Conservation (phyloP, 2,797 vertebrate genomes). For the Trichosurus vulpecula region DNA sequence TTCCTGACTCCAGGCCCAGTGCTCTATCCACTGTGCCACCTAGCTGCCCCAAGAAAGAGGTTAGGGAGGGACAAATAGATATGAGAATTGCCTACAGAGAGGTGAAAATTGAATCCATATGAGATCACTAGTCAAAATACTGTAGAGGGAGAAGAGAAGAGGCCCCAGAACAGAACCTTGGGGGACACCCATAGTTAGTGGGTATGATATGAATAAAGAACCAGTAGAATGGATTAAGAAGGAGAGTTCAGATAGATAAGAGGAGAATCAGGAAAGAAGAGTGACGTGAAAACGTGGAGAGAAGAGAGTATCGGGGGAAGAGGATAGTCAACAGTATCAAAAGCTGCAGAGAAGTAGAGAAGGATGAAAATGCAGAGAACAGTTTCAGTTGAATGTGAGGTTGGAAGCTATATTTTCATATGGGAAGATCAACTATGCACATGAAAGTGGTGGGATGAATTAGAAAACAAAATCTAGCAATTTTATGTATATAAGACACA, state of each 20-base stretch:
- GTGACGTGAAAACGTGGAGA: neutral
- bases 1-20: too few species aligned
- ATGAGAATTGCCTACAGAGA: neutral
- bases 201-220: neutral
- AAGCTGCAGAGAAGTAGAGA: neutral
- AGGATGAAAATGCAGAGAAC: neutral
- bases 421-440: too few species aligned
- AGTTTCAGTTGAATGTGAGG: neutral
- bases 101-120: neutral
- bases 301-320: too few species aligned
- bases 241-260: too few species aligned
- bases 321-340: too few species aligned
- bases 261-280: neutral
- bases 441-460: too few species aligned
- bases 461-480: too few species aligned
- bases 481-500: too few species aligned
- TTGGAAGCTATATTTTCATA: neutral
- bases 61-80: neutral
- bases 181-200: neutral
- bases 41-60: too few species aligned
- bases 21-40: too few species aligned
- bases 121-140: neutral
- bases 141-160: neutral
- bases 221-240: neutral
- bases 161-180: too few species aligned